Conservation (phyloP, 1,140 invertebrate genomes). For the Geopemphigus sp. region DNA sequence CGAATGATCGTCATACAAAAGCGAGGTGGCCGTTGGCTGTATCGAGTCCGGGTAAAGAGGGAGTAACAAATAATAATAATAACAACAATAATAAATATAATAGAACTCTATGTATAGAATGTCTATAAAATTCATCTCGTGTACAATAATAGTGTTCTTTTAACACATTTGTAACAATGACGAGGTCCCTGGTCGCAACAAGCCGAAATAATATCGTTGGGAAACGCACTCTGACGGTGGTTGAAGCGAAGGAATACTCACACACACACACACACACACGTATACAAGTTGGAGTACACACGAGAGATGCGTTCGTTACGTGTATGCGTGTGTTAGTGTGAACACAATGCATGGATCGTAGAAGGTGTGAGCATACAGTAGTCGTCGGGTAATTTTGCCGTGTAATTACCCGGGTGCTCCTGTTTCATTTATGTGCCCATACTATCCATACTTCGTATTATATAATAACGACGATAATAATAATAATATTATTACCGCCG, state of each 20-base stretch:
- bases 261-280: not conserved
- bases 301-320: not conserved
- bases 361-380: constrained; percentile 11
- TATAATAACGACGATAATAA: too few relatives aligned
- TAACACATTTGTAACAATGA: constrained; percentile 47
- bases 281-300: not conserved
- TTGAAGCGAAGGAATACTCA: not conserved
- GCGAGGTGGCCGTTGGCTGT: constrained; percentile 12
- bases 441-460: not conserved
- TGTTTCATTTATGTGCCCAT: constrained; percentile 41
- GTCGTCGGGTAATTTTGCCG: constrained; percentile 40
- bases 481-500: not conserved
- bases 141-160: constrained; percentile 44
- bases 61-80: constrained; percentile 24
- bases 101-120: constrained; percentile 32
- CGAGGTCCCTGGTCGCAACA: constrained; percentile 14
- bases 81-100: constrained; percentile 37
- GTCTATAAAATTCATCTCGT: constrained; percentile 43
- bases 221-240: constrained; percentile 14
- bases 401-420: constrained; percentile 48
- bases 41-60: constrained; percentile 4
- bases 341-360: constrained; percentile 14
- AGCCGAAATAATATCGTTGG: constrained; percentile 43
- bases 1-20: constrained; percentile 31
- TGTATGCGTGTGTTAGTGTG: not conserved